Percentiles rank a stretch among this genome's conserved stretches.
These are phyloP conservation scores for Ceratoteleas bidentatus DNA, from an alignment of 1,140 invertebrate species.

Conservation along the genomic window DNA sequence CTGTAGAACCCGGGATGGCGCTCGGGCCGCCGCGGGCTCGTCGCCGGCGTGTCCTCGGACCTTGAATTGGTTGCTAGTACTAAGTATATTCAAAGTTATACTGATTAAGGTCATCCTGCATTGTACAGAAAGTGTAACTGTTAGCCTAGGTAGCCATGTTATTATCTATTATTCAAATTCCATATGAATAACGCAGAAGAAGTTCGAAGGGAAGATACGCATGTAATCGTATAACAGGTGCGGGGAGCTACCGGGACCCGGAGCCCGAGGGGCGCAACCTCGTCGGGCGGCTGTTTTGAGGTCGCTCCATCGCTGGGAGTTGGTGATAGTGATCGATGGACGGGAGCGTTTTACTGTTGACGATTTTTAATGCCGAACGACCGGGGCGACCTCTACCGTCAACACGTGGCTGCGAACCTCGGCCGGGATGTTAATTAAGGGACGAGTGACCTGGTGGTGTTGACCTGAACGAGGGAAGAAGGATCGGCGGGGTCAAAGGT, in stretches of 20 bases:
- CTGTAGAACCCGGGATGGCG: constrained; percentile 9
- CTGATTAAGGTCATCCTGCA: constrained; percentile 74
- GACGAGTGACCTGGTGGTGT: constrained; percentile 4
- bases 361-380: constrained; percentile 32
- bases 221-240: not conserved
- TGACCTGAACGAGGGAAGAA: constrained; percentile 54
- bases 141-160: constrained; percentile 79
- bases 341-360: not conserved
- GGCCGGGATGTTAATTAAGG: constrained; percentile 54
- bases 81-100: constrained; percentile 68
- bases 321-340: no score
- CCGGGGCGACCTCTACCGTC: constrained; percentile 1
- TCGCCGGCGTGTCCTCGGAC: constrained; percentile 22
- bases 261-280: no score
- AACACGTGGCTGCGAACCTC: constrained; percentile 62
- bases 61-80: constrained; percentile 63
- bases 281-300: no score
- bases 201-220: constrained; percentile 5
- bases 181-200: constrained; percentile 57
- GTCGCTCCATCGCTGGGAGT: no score
- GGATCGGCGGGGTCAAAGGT: constrained; percentile 1
- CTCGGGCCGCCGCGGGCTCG: constrained; percentile 14
- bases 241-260: no score
- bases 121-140: constrained; percentile 81
- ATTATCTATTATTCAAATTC: constrained; percentile 73